Evolutionary conservation across 2,797 vertebrate species (phyloP).

Genomic region (Tapera naevia): DNA sequence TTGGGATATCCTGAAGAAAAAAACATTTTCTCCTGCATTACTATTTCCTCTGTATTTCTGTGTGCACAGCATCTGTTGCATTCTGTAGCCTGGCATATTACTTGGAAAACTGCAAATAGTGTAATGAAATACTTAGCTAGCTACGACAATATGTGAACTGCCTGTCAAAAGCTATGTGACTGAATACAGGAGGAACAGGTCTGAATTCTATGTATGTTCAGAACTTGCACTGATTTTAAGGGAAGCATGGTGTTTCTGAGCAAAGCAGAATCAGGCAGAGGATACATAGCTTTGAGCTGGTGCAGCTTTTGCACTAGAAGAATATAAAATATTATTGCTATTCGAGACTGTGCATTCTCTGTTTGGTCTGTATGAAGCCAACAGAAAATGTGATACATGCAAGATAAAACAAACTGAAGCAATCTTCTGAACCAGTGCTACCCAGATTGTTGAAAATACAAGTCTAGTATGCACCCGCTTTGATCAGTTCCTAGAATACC

Average conservation of each 20-base stretch:
- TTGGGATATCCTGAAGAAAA: neutral
- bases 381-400: neutral
- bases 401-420: constrained; percentile 2
- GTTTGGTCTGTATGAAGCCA: neutral
- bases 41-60: neutral
- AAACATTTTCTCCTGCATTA: neutral
- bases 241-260: neutral
- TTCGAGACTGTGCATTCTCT: neutral
- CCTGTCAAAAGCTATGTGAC: neutral
- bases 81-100: neutral
- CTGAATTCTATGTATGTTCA: neutral
- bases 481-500: neutral
- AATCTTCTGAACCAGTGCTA: neutral
- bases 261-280: neutral
- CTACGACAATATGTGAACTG: neutral
- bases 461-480: neutral
- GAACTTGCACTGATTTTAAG: neutral
- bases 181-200: neutral
- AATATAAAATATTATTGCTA: neutral
- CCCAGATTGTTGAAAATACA: neutral
- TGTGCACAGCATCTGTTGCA: neutral
- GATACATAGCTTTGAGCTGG: neutral
- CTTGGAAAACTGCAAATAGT: constrained; percentile 1
- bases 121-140: constrained; percentile 16
- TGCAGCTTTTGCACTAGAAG: neutral